Percentiles rank a stretch among this genome's conserved stretches.
These are phyloP conservation scores for Anodontia alba DNA, from an alignment of 2,888 invertebrate species.

Conservation along the genomic window DNA sequence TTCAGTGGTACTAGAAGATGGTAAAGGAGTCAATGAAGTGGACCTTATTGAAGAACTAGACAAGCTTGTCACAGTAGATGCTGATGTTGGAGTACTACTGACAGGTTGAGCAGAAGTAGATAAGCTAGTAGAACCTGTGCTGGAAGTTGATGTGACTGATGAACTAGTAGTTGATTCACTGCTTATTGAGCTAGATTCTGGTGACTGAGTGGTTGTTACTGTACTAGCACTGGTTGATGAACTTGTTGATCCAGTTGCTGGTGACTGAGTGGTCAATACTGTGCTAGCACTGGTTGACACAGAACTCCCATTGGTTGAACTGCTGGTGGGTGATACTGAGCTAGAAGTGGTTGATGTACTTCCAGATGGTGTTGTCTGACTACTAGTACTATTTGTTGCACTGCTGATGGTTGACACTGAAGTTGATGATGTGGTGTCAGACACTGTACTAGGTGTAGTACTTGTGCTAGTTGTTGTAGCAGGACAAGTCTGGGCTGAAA, in stretches of 20 bases:
- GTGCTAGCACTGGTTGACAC: not conserved
- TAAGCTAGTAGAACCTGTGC: not conserved
- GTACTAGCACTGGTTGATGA: not conserved
- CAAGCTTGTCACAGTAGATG: not conserved
- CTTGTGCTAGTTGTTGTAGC: no score
- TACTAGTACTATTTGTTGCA: not conserved
- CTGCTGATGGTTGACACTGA: not conserved
- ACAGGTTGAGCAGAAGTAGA: not conserved
- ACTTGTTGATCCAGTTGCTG: not conserved
- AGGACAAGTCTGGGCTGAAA: not conserved
- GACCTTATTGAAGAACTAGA: slow-evolving; percentile 8
- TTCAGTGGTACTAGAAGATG: not conserved
- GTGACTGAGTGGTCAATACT: not conserved
- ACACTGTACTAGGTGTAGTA: not conserved
- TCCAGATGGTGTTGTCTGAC: not conserved
- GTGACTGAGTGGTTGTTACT: not conserved
- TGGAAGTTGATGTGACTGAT: not conserved
- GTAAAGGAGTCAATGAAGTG: not conserved
- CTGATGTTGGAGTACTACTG: not conserved
- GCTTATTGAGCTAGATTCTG: not conserved
- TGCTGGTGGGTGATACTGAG: not conserved
- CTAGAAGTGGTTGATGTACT: not conserved
- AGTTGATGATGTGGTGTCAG: not conserved
- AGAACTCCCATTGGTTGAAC: not conserved
- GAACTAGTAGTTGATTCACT: not conserved